Evolutionary conservation across 2,888 invertebrate species (phyloP), one percentile per base, ranked within the genome.

Genomic region (Hemicrepidius hirtus): DNA sequence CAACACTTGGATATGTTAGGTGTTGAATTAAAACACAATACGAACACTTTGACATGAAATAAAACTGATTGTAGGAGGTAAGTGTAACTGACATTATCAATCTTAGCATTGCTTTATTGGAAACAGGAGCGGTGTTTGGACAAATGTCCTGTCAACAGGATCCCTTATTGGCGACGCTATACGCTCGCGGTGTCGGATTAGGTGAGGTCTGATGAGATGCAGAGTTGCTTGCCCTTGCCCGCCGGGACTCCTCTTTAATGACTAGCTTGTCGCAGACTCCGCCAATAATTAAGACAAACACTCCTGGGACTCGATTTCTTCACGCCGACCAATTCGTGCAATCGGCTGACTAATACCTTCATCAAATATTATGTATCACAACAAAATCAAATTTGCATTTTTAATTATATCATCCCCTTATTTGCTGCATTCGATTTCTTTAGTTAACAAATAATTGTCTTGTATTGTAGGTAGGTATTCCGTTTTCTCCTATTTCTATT

Each of bases 221-320:
- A 84, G 82, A 83, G 81, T 83, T 82, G 78, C 79, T 69, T 82
- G 79, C 79, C 73, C 75, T 76, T 78, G 82, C 83, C 86, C 85
- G 78, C 74, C 77, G 85, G 85, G 85, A 86, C 82, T 82, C 80
- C 79, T 82, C 84, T 85, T 84, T 86, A 86, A 86, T 86, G 85
- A 85, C 84, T 85, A 84, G 84, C 85, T 85, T 86, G 86, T 86
- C 85, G 85, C 84, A 81, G 80, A 82, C 83, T 81, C 79, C 80
- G 83, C 82, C 84, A 85, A 86, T 86, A 86, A 86, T 86, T 86
- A 86, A 86, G 86, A 86, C 85, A 86, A 86, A 86, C 85, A 86
- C 86, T 84, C 86, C 80, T 84, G 86, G 86, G 86, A 80, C 75
- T 60, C 53, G 70, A 70, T 65, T 72, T 76, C 76, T 71, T 73